Conservation (phyloP, 2,113 vertebrate genomes). For the Sander lucioperca region DNA sequence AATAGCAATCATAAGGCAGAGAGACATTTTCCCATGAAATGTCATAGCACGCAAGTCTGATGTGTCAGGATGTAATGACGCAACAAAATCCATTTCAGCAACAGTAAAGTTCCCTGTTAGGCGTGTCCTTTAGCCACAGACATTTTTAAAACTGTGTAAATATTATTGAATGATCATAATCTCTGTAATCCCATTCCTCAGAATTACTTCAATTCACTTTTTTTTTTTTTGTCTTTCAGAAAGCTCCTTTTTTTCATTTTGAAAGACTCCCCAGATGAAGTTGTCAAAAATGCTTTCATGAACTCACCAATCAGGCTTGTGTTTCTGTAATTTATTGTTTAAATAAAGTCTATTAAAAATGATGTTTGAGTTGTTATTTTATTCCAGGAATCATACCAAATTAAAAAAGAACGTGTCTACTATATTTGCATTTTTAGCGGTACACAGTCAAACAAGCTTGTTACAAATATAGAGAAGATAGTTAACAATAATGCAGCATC, state of each 20-base stretch:
- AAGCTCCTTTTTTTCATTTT: slow-evolving; percentile 75
- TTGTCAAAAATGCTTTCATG: slow-evolving; percentile 77
- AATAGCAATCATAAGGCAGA: slow-evolving; percentile 61
- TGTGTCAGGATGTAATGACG: not conserved
- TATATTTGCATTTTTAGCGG: not conserved
- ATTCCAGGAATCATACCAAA: not conserved
- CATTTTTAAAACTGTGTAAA: not conserved
- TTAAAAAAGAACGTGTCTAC: not conserved
- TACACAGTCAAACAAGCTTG: not conserved
- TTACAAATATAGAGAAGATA: not conserved
- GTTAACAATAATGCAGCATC: not conserved
- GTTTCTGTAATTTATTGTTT: slow-evolving; percentile 32
- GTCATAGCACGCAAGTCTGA: not conserved
- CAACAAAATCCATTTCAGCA: not conserved
- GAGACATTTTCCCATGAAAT: not conserved
- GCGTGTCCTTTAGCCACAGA: not conserved
- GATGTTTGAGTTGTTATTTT: slow-evolving; percentile 24
- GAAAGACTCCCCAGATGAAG: slow-evolving; percentile 75
- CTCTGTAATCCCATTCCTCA: not conserved
- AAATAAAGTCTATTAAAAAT: slow-evolving; percentile 36
- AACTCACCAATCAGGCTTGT: not conserved
- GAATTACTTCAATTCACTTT: not conserved
- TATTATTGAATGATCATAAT: not conserved
- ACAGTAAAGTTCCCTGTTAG: not conserved
- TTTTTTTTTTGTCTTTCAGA: slow-evolving; percentile 71